Conservation (phyloP, 2,888 invertebrate species). For the Ectemnius lituratus region DNA sequence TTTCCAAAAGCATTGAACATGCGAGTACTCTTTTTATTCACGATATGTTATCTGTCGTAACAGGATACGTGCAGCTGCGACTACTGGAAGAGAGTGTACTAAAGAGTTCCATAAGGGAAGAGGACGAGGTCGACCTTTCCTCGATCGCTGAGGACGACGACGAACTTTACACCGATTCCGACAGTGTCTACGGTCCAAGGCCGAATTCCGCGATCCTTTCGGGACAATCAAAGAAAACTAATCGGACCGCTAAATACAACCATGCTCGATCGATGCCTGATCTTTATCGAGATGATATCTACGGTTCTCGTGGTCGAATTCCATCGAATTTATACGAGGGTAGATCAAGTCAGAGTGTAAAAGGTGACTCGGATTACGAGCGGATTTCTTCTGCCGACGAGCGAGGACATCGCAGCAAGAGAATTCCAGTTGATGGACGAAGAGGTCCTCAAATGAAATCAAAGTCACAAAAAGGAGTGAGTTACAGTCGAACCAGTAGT, state of each 20-base stretch:
- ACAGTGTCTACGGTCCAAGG: conserved; percentile 57
- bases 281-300: conserved; percentile 68
- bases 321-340: conserved; percentile 28
- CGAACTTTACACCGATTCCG: conserved; percentile 63
- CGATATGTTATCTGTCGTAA: background rate
- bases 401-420: conserved; percentile 7
- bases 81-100: conserved; percentile 77
- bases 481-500: conserved; percentile 64
- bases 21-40: no score
- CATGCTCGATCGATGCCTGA: conserved; percentile 57
- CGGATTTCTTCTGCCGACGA: conserved; percentile 42
- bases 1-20: no score
- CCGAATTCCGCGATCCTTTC: background rate
- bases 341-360: conserved; percentile 13
- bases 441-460: background rate
- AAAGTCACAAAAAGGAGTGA: conserved; percentile 5
- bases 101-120: conserved; percentile 25
- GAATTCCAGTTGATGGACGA: background rate
- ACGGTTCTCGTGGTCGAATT: conserved; percentile 26
- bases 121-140: conserved; percentile 46
- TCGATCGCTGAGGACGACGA: conserved; percentile 61
- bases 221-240: background rate
- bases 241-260: background rate
- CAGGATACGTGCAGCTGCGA: conserved; percentile 82
- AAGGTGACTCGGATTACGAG: conserved; percentile 40